Evolutionary conservation across 2,797 vertebrate genomes (phyloP), one percentile per base, ranked within the genome.

Genomic region (Coregonus suidteri): DNA sequence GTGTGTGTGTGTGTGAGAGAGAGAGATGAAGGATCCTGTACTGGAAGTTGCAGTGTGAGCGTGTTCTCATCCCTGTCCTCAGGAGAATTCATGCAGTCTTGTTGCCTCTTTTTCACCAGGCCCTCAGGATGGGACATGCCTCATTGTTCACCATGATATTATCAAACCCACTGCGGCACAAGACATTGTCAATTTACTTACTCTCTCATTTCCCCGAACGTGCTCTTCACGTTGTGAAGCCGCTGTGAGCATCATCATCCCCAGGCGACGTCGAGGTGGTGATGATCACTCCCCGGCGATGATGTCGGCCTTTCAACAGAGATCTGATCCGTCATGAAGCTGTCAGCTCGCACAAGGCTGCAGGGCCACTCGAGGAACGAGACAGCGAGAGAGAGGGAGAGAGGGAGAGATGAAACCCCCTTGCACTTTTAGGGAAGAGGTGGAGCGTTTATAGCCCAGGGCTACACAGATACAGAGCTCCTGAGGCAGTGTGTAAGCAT

Each of bases 401-500:
- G 9, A 4, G 59, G 20, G 59, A 25, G 6, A 30, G 59, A 64
- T 64, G 59, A 64, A 64, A 64, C 59, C 59, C 59, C 20, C n/a
- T 64, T 20, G 0, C 20, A 64, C 59, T 25, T 64, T 64, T 64
- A 64, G 59, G 20, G 59, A 25, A 25, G 59, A 64, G 20, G 59
- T 64, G 59, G 25, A 64, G 59, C 59, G 59, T 64, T 64, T 64
- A 25, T 64, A 64, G 59, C 59, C 59, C 25, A 25, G 59, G 59
- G 59, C 59, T 62, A 62, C n/a, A 20, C 6, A 25, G 59, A 62
- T 62, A 62, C 20, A 9, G 59, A 64, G 9, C 59, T 4, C 59
- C 59, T 64, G 59, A 25, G 59, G 20, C 20, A 18, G 56, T 64
- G 9, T 13, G 41, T 11, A 11, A 47, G 41, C 41, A 47, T 7